Evolutionary conservation across 1,140 invertebrate species (phyloP).

Genomic region (Hyposmocoma kahamanoa): DNA sequence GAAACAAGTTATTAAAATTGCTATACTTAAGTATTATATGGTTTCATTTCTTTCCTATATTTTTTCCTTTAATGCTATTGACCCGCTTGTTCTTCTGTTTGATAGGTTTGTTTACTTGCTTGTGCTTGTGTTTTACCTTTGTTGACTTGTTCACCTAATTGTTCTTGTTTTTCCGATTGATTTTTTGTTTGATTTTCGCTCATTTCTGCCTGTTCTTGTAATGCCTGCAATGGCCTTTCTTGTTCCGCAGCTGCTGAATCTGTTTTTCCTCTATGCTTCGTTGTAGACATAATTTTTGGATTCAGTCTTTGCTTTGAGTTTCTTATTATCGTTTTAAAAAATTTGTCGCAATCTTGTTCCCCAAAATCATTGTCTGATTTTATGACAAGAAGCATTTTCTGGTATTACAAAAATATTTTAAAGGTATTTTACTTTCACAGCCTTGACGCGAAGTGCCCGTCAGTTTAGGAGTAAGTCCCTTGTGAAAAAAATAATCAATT

Average conservation of each 20-base stretch:
- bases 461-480: background rate
- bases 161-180: background rate
- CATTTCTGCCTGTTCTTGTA: background rate
- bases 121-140: background rate
- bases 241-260: background rate
- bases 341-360: background rate
- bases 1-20: no score
- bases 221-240: background rate
- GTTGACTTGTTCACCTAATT: background rate
- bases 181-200: background rate
- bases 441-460: background rate
- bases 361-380: background rate
- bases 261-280: background rate
- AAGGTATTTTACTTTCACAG: background rate
- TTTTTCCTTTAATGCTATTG: no score
- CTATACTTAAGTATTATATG: background rate
- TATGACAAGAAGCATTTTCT: background rate
- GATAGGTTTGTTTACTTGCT: background rate
- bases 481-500: background rate
- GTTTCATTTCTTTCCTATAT: background rate
- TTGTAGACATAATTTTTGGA: background rate
- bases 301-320: background rate
- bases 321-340: background rate
- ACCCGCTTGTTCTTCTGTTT: background rate
- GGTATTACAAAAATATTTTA: background rate